Base-by-base conservation (phyloP, 1,140 invertebrate species). In the Penaeus japonicus region DNA sequence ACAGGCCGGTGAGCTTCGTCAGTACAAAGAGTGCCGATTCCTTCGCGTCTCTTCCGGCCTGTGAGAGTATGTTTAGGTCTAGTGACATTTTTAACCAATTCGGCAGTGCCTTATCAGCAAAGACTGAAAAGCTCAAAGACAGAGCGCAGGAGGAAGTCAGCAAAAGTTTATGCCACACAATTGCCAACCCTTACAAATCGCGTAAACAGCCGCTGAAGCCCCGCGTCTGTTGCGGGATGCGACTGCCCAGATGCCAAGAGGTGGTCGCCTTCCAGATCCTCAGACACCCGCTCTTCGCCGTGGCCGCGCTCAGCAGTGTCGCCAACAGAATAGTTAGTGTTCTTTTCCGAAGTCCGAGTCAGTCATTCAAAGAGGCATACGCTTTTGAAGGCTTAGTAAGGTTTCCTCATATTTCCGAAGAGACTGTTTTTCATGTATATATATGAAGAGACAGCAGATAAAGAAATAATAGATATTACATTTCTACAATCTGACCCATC, bases 81-180 rank as follows among this genome's bases (percentile, higher is more conserved):
- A 39, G 62, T 86, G 85, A 86, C 53, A 54, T 86, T 24, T 59
- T 86, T 27, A 53, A 86, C 39, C 77, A 80, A 55, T 86, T 86
- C 35, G 77, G 77, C 30, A 86, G 85, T 86, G 85, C 85, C 85
- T 86, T 86, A 86, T 86, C 85, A 18, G 24, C 79, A 57, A 79
- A 86, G 32, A 79, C 47, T 35, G 85, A 86, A 47, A 79, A 53
- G 47, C n/a, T 78, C 4, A 86, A 86, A 65, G 85, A 78, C 35
- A 86, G 77, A 65, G 55, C 59, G 24, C 55, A 83, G 20, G 75
- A 18, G 20, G 85, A 59, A 78, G 55, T 12, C 57, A 35, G 47
- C 15, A 47, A 47, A 47, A 47, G 10, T 15, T 47, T 47, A 47
- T 47, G 47, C 47, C 47, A 47, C 7, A 12, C 47, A 7, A 47